Base-by-base conservation (phyloP, 2,888 invertebrate genomes). In the Caenorhabditis sp. region DNA sequence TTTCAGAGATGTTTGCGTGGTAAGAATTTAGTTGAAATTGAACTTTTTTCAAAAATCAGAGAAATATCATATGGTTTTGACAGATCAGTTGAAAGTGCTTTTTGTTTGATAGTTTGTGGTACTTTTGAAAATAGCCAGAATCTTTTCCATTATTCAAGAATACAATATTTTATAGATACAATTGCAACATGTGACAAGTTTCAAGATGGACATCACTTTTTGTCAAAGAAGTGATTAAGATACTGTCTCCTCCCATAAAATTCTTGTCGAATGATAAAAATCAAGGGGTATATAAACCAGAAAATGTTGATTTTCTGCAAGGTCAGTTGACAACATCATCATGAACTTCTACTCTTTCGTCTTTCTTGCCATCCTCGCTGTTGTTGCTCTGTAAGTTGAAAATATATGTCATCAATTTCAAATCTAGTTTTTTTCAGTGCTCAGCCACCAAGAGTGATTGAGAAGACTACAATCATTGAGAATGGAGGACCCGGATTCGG, bases 311-410 rank as follows among this genome's bases (percentile, higher is more conserved):
- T 2, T 55, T 55, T 17, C 8, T 8, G 10, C 23, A 21, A 26
- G 26, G 21, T 55, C 14, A 1, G 10, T 55, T 21, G 10, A 53
- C 21, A 8, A 53, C 6, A 26, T 55, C 26, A 58, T 19, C 1
- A 76, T 73, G 77, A 67, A 77, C 61, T 66, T 77, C 68, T 63
- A 58, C 53, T 61, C 64, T 10, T 49, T 66, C 50, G 51, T 73
- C 62, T 62, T 69, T 57, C 73, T 77, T 31, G 67, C 69, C 50
- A 63, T 61, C 57, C 53, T 77, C 51, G 59, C 70, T 58, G 73
- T 71, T 43, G 66, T 63, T 49, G 73, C 63, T 26, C 59, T 68
- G 73, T 77, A 49, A 73, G 77, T 69, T 63, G 17, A 36, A 12
- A 14, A 31, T 58, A 24, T 60, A 58, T 50, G n/a, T 26, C 19